These are phyloP conservation scores for Ammodytes marinus DNA, from an alignment of 2,113 vertebrate species.

Conservation along the genomic window DNA sequence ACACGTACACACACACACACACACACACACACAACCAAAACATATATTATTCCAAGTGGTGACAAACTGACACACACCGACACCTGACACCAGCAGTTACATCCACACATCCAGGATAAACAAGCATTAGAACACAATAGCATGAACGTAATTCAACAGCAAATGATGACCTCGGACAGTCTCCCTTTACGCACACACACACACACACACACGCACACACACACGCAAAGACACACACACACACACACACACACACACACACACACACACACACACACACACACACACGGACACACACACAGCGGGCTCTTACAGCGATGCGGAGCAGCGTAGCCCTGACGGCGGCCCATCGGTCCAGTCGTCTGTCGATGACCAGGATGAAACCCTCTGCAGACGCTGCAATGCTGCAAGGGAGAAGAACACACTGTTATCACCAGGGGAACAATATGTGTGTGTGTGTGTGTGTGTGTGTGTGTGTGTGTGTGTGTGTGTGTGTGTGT, in stretches of 20 bases:
- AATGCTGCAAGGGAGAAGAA: conserved; percentile 81
- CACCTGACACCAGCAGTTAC: conserved; percentile 58
- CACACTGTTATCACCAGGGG: conserved; percentile 18
- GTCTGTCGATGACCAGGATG: conserved; percentile 97
- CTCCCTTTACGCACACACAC: not conserved
- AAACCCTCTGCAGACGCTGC: conserved; percentile 93
- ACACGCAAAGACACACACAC: not conserved
- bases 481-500: too few relatives aligned
- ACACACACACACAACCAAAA: conserved; percentile 19
- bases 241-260: not conserved
- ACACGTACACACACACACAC: too few relatives aligned
- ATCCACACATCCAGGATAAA: conserved; percentile 43
- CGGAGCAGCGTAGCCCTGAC: conserved; percentile 95
- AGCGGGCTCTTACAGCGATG: conserved; percentile 90
- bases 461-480: conserved; percentile 6
- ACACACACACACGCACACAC: not conserved
- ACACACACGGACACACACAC: not conserved
- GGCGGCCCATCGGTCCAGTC: conserved; percentile 98
- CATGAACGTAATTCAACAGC: conserved; percentile 17
- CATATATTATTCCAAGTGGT: conserved; percentile 45
- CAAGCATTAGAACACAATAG: conserved; percentile 10
- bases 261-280: conserved; percentile 3
- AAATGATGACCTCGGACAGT: conserved; percentile 6
- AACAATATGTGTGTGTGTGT: not conserved
- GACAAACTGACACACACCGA: conserved; percentile 46